phyloP scores from a whole-genome alignment of 2,797 vertebrate genomes.

The Selene dorsalis region DNA sequence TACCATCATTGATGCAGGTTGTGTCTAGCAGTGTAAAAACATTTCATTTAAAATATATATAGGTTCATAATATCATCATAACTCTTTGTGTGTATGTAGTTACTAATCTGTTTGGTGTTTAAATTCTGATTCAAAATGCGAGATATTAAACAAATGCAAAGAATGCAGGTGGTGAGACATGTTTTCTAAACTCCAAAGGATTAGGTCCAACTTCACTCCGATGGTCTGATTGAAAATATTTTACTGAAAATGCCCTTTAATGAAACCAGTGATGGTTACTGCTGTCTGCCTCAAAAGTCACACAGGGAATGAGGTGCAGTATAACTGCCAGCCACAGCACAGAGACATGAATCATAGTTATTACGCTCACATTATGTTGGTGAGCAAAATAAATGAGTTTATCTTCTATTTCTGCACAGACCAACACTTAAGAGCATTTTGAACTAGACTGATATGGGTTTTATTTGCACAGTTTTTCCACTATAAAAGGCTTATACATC shows the following conservation, averaged over 20 bases:
- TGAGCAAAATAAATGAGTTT: background rate
- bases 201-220: background rate
- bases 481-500: no score
- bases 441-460: background rate
- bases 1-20: no score
- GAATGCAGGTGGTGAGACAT: background rate
- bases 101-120: background rate
- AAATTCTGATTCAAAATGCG: background rate
- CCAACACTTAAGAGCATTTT: background rate
- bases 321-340: background rate
- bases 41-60: no score
- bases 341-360: constrained; percentile 12
- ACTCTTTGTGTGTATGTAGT: no score
- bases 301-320: background rate
- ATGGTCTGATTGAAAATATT: background rate
- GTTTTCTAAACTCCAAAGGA: background rate
- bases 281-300: background rate
- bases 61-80: no score
- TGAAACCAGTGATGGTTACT: constrained; percentile 3
- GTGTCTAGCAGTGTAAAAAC: no score
- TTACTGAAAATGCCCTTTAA: background rate
- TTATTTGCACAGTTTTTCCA: background rate
- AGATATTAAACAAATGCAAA: background rate
- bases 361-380: constrained; percentile 8
- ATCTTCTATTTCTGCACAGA: background rate